These are phyloP conservation scores for Drosophila diplacantha DNA, from an alignment of 2,888 invertebrate genomes.

Conservation along the genomic window DNA sequence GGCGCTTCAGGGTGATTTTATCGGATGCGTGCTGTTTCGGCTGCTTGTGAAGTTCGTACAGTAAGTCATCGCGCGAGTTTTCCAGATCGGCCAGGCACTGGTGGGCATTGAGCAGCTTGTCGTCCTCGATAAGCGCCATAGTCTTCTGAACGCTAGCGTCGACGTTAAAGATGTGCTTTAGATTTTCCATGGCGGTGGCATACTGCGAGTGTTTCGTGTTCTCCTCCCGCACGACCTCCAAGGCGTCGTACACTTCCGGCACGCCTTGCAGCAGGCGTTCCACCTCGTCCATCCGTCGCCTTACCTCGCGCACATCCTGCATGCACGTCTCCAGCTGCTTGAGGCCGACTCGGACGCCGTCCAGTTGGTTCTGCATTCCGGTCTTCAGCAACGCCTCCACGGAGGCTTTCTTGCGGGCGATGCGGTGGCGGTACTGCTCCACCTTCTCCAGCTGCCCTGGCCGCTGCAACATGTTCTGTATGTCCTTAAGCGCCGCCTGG, in stretches of 20 bases:
- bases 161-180: conserved; percentile 98
- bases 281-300: conserved; percentile 85
- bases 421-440: conserved; percentile 77
- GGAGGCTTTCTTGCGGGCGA: conserved; percentile 76
- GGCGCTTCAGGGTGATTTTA: conserved; percentile 94
- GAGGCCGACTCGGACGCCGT: conserved; percentile 96
- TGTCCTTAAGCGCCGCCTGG: conserved; percentile 87
- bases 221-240: conserved; percentile 93
- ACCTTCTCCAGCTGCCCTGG: conserved; percentile 97
- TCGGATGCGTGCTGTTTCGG: conserved; percentile 92
- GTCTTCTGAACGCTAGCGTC: conserved; percentile 97
- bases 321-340: conserved; percentile 92
- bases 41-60: conserved; percentile 95
- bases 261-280: conserved; percentile 86
- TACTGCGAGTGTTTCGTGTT: conserved; percentile 97
- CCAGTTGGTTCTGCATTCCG: conserved; percentile 98
- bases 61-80: conserved; percentile 95
- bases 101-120: conserved; percentile 95
- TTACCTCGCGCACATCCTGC: conserved; percentile 88
- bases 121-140: conserved; percentile 94
- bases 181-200: conserved; percentile 97
- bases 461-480: conserved; percentile 94
- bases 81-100: conserved; percentile 96
- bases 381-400: conserved; percentile 86
- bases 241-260: conserved; percentile 86